Evolutionary conservation across 2,888 invertebrate species (phyloP).

Genomic region (Drosophila subsilvestris): DNA sequence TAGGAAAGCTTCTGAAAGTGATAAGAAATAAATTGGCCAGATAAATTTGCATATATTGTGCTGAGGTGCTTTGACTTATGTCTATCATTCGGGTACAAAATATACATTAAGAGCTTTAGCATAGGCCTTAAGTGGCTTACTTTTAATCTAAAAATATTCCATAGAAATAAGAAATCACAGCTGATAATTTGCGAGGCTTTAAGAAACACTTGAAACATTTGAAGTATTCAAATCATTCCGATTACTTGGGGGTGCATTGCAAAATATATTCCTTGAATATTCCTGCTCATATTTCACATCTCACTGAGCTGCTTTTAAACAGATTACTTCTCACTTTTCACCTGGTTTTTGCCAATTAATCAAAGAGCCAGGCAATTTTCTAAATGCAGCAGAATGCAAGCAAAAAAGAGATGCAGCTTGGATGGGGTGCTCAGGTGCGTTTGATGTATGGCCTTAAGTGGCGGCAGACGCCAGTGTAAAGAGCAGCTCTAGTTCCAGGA

Average conservation of each 20-base stretch:
- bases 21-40: not conserved
- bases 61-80: too few relatives aligned
- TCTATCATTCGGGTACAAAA: not conserved
- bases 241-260: not conserved
- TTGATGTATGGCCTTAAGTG: constrained; percentile 55
- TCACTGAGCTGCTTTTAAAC: not conserved
- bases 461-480: constrained; percentile 11
- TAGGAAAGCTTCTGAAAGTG: not conserved
- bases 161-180: not conserved
- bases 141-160: not conserved
- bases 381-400: constrained; percentile 23
- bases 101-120: not conserved
- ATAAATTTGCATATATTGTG: not conserved
- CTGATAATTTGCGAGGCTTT: not conserved
- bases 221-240: not conserved
- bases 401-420: constrained; percentile 14
- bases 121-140: too few relatives aligned
- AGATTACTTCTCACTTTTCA: constrained; percentile 14
- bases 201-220: not conserved
- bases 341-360: constrained; percentile 16
- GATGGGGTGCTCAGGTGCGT: constrained; percentile 22
- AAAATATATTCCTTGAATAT: not conserved
- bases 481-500: not conserved
- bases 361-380: constrained; percentile 21
- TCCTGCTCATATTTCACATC: constrained; percentile 3